A percentile compares a stretch with the other conserved stretches of the same genome.
Conservation (phyloP, 2,113 vertebrate species). For the Ochotona princeps region DNA sequence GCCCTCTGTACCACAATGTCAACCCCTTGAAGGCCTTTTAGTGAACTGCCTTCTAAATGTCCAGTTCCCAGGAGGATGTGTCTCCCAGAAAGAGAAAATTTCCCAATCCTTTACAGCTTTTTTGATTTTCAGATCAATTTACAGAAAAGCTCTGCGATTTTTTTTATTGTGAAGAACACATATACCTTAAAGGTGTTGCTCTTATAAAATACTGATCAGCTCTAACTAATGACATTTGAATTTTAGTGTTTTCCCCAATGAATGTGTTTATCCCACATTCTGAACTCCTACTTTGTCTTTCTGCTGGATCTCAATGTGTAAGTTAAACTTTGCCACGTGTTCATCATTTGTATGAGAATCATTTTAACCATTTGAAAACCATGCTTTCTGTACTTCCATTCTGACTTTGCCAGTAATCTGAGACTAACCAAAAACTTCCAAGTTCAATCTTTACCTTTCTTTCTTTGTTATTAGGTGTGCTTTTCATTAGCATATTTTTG, state of each 20-base stretch:
- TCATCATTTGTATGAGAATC: not conserved
- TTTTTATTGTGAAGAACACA: not conserved
- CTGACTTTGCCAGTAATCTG: not conserved
- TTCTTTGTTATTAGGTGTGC: not conserved
- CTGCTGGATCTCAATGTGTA: not conserved
- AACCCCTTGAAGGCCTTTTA: not conserved
- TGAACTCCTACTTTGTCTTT: slow-evolving; percentile 30
- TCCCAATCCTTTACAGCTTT: not conserved
- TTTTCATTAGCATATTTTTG: not conserved
- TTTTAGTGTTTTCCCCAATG: not conserved
- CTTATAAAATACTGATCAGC: not conserved
- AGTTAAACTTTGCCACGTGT: not conserved
- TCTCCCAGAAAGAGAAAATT: not conserved
- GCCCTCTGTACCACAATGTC: too few relatives aligned
- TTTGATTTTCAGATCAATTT: slow-evolving; percentile 16
- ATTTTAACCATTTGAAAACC: not conserved
- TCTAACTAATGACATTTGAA: slow-evolving; percentile 2
- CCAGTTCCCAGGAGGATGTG: not conserved
- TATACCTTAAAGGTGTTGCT: not conserved
- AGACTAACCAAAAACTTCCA: not conserved
- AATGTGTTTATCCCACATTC: not conserved
- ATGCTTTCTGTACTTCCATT: not conserved
- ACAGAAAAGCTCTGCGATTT: not conserved
- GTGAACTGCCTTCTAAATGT: not conserved
- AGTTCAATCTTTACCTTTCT: not conserved